Conservation (phyloP, 2,797 vertebrate genomes). For the Squalus acanthias region DNA sequence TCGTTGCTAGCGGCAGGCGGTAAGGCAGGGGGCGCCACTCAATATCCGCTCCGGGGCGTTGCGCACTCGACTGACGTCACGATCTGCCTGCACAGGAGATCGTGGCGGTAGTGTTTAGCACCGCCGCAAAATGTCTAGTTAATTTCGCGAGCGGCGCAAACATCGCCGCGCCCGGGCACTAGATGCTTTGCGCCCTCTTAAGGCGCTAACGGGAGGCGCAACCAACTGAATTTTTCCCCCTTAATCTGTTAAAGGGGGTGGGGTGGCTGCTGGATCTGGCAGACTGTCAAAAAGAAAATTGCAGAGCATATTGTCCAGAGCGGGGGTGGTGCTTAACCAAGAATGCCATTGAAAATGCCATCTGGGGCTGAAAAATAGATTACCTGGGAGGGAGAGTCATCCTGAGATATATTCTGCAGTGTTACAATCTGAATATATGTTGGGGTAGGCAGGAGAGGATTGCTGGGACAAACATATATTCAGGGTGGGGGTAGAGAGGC, state of each 20-base stretch:
- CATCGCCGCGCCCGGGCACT: too few species aligned
- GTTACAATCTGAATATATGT: not conserved
- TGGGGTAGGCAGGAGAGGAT: not conserved
- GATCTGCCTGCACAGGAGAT: too few species aligned
- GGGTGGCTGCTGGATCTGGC: not conserved
- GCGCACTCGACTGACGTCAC: too few species aligned
- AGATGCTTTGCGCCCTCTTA: too few species aligned
- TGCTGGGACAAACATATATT: not conserved
- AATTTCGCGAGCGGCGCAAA: too few species aligned
- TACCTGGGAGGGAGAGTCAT: not conserved
- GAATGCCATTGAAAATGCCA: not conserved
- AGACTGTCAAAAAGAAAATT: not conserved
- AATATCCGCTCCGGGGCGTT: too few species aligned
- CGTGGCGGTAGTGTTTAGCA: too few species aligned
- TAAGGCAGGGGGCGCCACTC: too few species aligned
- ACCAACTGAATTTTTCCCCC: too few species aligned
- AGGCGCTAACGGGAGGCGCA: too few species aligned
- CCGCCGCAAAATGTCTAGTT: too few species aligned
- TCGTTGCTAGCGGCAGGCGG: too few species aligned
- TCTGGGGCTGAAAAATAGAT: not conserved
- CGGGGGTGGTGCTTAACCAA: not conserved
- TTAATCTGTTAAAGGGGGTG: not conserved
- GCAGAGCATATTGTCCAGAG: not conserved
- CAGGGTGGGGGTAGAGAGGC: not conserved
- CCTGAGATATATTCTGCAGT: not conserved